Base-by-base conservation (phyloP, 2,113 vertebrate genomes). In the Chaetops frenatus region DNA sequence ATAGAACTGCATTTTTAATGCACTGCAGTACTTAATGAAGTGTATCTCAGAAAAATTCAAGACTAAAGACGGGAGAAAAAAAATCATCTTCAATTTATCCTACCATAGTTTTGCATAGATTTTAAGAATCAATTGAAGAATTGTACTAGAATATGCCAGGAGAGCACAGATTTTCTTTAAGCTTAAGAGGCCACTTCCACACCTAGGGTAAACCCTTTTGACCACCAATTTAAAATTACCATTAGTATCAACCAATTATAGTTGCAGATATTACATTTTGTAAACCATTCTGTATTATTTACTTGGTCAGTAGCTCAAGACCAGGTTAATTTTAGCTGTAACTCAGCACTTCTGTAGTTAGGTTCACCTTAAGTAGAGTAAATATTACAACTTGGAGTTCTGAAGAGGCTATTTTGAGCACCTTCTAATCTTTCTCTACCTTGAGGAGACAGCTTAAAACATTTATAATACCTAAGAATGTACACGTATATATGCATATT, bases 31-130 rank as follows among this genome's bases (percentile, higher is more conserved):
- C 51, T 92, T 88, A 66, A 93, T 54, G 64, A 69, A 95, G 90
- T 8, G 0, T 79, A 88, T 76, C 94, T 96, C 91, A 88, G 91
- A 96, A 97, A 73, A 73, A 51, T 12, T 31, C 4, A 44, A 88
- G 74, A 94, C 93, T 85, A 94, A 96, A 95, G 96, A 35, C 56
- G 96, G 97, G 95, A 95, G 96, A 94, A 97, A 96, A 96, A 38
- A 94, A 95, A 84, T 90, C 57, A 95, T 95, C 87, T 92, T 81
- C 47, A 81, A 96, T 94, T 96, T 70, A 81, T 50, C 74, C 93
- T 90, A 53, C 62, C 76, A 4, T 5, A 84, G 70, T 73, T 95
- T 94, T 60, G 83, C 15, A 69, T 3, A 22, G n/a, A 47, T 91
- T 92, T 91, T 90, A 91, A 94, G 42, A 89, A 60, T 79, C 10